Percentiles rank a stretch among this genome's conserved stretches.
These are phyloP conservation scores for Valencia hispanica DNA, from an alignment of 2,797 vertebrate genomes.

Conservation along the genomic window DNA sequence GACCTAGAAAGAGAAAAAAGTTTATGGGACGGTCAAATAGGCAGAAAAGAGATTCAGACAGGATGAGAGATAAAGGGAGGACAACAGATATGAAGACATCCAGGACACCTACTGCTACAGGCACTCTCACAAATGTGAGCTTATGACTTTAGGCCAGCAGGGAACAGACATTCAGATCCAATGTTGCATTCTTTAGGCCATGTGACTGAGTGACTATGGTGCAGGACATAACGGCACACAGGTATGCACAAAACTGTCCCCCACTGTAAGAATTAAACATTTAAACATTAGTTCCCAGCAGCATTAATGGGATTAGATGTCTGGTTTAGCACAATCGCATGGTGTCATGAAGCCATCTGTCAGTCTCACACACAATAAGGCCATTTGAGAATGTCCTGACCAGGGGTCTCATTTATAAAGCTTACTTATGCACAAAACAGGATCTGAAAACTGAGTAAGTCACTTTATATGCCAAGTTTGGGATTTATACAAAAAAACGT, in stretches of 20 bases:
- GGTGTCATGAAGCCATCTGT: constrained; percentile 20
- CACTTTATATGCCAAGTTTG: too few species aligned
- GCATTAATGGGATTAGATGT: neutral
- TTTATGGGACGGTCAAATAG: constrained; percentile 30
- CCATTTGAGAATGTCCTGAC: neutral
- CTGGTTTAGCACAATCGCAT: neutral
- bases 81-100: constrained; percentile 26
- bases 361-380: neutral
- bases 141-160: constrained; percentile 8
- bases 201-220: neutral
- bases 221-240: neutral
- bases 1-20: constrained; percentile 41
- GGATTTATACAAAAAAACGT: too few species aligned
- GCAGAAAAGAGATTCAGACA: constrained; percentile 20
- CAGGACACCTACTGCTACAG: constrained; percentile 57
- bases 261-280: neutral
- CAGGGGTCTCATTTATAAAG: too few species aligned
- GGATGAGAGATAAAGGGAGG: constrained; percentile 36
- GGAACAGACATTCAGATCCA: neutral
- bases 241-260: constrained; percentile 6
- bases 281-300: neutral
- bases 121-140: constrained; percentile 24
- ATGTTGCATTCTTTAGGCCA: neutral
- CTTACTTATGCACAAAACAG: too few species aligned
- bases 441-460: too few species aligned